Evolutionary conservation across 2,888 invertebrate species (phyloP).

Genomic region (Nineta flava): DNA sequence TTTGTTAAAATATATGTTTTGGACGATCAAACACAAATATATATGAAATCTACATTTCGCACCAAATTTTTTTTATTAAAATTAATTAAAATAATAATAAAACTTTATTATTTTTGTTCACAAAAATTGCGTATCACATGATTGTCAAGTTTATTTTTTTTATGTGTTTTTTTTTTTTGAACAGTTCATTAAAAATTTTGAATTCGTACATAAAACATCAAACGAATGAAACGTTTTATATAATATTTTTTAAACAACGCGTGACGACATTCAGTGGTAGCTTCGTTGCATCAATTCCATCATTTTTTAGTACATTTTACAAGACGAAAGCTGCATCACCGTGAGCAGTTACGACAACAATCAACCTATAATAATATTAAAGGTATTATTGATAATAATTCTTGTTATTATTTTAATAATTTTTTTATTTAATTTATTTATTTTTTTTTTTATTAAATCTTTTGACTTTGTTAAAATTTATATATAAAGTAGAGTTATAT

Average conservation of each 20-base stretch:
- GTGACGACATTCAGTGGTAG: background rate
- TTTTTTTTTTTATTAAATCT: too few species aligned
- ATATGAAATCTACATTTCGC: too few species aligned
- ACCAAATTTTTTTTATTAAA: too few species aligned
- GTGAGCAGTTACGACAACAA: background rate
- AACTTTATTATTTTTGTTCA: too few species aligned
- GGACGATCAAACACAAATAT: too few species aligned
- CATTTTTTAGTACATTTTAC: background rate
- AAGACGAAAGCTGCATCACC: constrained; percentile 1
- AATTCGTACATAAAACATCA: background rate
- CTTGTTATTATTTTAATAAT: background rate
- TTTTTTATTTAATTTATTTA: too few species aligned
- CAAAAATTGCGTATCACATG: background rate
- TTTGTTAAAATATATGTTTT: too few species aligned
- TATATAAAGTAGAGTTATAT: too few species aligned
- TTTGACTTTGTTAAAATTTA: too few species aligned
- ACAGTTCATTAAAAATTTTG: background rate
- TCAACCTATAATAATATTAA: constrained; percentile 4
- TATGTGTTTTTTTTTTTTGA: background rate
- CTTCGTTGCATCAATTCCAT: background rate
- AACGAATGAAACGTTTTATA: too few species aligned
- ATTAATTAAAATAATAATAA: too few species aligned
- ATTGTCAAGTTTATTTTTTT: background rate
- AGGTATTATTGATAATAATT: background rate
- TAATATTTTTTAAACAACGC: too few species aligned